Base-by-base conservation (phyloP, 2,797 vertebrate genomes). In the Chaenodraco wilsoni region DNA sequence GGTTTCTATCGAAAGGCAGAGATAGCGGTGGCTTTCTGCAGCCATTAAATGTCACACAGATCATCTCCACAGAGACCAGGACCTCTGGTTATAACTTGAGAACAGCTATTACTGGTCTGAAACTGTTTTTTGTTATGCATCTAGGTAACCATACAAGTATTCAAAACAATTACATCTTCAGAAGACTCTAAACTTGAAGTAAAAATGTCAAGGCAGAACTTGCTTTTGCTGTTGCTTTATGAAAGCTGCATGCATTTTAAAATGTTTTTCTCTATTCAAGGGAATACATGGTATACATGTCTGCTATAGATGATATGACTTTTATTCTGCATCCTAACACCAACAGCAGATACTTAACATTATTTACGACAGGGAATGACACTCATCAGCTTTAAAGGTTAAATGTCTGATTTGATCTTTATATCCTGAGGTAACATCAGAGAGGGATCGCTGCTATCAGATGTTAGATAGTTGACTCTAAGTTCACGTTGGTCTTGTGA, bases 401-500 rank as follows among this genome's bases (percentile, higher is more conserved):
- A 69, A 65, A 52, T 31, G 41, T 62, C 60, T 31, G 37, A 4
- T 64, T 59, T 40, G 4, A 69, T 80, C 23, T 58, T 56, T 21
- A 16, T 66, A 43, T 69, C 58, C n/a, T 16, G 62, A 41, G 15
- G 49, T 43, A 23, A 58, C 63, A 17, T n/a, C 57, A 46, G 48
- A 31, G 7, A 65, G 4, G 31, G 33, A 57, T 62, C 31, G 19
- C 9, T 40, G 8, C 64, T 15, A 44, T 59, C 65, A 4, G 62
- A 23, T 60, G 48, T 4, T 23, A 11, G 51, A 52, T 55, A 70
- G 41, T 76, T 59, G 61, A 54, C 45, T 61, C 51, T 14, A 54
- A 69, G 73, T 77, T 74, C 17, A 62, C 23, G 3, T 52, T 44
- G 43, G 14, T 60, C 61, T 59, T 59, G 65, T 74, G 68, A 59